These are phyloP conservation scores for Rhynchomys soricoides DNA, from an alignment of 2,113 vertebrate species.

Conservation along the genomic window DNA sequence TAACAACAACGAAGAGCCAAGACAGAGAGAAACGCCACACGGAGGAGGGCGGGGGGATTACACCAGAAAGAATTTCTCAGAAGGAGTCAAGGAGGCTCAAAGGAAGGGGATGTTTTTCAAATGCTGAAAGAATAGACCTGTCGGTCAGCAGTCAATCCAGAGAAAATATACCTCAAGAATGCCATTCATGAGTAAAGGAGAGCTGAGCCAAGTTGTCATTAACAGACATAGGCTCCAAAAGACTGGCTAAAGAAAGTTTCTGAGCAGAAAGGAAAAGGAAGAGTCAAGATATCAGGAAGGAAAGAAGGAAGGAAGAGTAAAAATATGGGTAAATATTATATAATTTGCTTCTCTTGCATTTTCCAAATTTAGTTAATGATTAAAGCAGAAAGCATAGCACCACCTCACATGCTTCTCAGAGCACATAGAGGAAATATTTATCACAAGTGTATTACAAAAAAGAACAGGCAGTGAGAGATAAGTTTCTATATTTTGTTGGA, in stretches of 20 bases:
- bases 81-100: conserved; percentile 38
- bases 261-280: conserved; percentile 28
- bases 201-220: not conserved
- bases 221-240: not conserved
- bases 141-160: conserved; percentile 18
- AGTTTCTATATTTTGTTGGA: conserved; percentile 21
- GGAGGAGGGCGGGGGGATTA: not conserved
- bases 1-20: not conserved
- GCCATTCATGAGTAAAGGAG: not conserved
- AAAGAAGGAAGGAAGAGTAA: not conserved
- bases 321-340: not conserved
- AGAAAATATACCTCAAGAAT: conserved; percentile 32
- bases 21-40: conserved; percentile 36
- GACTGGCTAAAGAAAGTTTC: not conserved
- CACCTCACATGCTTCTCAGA: not conserved
- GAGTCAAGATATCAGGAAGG: not conserved
- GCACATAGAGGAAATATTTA: not conserved
- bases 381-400: conserved; percentile 31
- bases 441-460: not conserved
- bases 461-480: not conserved
- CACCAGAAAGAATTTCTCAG: conserved; percentile 24
- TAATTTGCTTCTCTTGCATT: conserved; percentile 30
- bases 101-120: conserved; percentile 29
- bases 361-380: conserved; percentile 30
- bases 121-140: conserved; percentile 23